Base-by-base conservation (phyloP, 1,140 invertebrate species). In the Sycophila sp. region DNA sequence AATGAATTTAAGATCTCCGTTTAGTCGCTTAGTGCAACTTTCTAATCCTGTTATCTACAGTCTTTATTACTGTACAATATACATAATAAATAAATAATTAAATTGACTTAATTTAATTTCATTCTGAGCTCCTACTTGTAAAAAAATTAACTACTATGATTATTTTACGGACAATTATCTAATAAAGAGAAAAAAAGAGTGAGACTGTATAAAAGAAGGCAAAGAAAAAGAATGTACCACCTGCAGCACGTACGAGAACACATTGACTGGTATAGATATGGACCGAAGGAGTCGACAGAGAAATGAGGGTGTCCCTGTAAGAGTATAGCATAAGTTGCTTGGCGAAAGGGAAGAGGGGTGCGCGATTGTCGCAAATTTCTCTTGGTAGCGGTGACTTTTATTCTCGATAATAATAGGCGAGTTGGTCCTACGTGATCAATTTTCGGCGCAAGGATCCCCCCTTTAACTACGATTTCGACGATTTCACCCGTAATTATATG, bases 331-430 rank as follows among this genome's bases (percentile, higher is more conserved):
- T 17, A 19, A 49, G 28, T 49, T 22, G 7, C 10, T n/a, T 5
- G 0, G n/a, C 11, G 28, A 30, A 13, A 24, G 11, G 7, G 67
- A 66, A 49, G 28, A 47, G 28, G 66, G 13, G 62, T 30, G 68
- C 59, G 30, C 77, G 81, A 84, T 83, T 86, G 83, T 86, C 83
- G 82, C 78, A 78, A 83, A 82, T 82, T 82, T 78, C 75, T 78
- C 69, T 77, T 78, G 79, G 82, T 83, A 85, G 83, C 83, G 81
- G 83, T 86, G 85, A 86, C 83, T 86, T 85, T 86, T 86, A 85
- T 86, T 85, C 82, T 78, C 82, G 83, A 86, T 86, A 86, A 86
- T 86, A 83, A 86, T 83, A 86, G 85, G 80, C 81, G 79, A 74
- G 73, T 68, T 69, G 71, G 75, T 75, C 74, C 76, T 85, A 85